phyloP scores from a whole-genome alignment of 2,888 invertebrate genomes.

The Ophion slaviceki region DNA sequence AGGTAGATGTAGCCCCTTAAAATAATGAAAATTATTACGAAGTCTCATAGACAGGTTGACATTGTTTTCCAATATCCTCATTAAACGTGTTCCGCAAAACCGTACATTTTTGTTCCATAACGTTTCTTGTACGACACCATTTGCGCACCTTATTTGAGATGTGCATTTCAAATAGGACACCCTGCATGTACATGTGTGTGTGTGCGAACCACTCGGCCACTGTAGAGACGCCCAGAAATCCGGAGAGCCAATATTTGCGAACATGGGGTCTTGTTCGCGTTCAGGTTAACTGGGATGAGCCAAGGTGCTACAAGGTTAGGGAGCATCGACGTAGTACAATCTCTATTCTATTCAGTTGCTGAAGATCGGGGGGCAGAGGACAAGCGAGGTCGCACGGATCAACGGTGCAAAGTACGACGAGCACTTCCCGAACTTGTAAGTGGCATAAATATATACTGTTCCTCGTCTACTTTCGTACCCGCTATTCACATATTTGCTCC shows the following conservation, averaged over 20 bases:
- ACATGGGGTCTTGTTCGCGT: constrained; percentile 3
- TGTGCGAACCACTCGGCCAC: neutral
- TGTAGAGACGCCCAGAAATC: neutral
- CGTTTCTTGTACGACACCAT: neutral
- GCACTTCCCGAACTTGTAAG: constrained; percentile 21
- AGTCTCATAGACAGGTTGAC: no score
- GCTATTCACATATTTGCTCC: constrained; percentile 77
- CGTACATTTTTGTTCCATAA: neutral
- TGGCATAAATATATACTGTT: constrained; percentile 33
- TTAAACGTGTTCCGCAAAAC: neutral
- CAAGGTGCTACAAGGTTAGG: constrained; percentile 54
- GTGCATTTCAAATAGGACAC: neutral
- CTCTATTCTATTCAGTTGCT: constrained; percentile 24
- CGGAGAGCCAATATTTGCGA: neutral
- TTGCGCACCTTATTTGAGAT: neutral
- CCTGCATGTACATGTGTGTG: neutral
- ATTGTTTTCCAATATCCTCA: no score
- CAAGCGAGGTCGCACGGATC: constrained; percentile 41
- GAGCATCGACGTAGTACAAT: constrained; percentile 21
- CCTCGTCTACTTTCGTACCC: constrained; percentile 49
- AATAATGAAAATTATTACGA: no score
- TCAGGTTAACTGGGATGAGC: constrained; percentile 23
- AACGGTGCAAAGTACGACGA: constrained; percentile 26
- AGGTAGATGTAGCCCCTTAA: no score
- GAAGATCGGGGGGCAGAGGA: constrained; percentile 13